Percentiles rank a stretch among this genome's conserved stretches.
Conservation (phyloP, 2,797 vertebrate genomes). For the Simalia tracyae region DNA sequence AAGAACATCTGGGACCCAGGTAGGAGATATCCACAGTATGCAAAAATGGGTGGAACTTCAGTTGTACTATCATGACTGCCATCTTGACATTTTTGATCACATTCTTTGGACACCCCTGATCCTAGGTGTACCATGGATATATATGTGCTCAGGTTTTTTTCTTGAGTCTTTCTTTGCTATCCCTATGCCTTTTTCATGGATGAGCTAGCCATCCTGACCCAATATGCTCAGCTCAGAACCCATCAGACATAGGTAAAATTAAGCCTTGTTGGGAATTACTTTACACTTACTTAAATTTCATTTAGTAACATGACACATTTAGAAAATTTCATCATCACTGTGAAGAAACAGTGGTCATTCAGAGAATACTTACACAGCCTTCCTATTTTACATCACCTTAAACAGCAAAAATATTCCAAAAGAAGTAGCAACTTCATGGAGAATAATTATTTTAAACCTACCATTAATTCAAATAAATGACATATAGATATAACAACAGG, state of each 20-base stretch:
- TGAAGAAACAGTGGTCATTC: not conserved
- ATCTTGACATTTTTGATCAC: not conserved
- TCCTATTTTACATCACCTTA: not conserved
- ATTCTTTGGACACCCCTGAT: not conserved
- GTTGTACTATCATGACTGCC: not conserved
- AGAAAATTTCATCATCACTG: not conserved
- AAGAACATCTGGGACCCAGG: not conserved
- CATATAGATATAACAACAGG: not conserved
- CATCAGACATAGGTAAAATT: not conserved
- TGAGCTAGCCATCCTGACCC: not conserved
- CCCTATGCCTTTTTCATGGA: not conserved
- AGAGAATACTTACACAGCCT: not conserved
- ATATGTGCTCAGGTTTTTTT: not conserved
- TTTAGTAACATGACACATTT: not conserved
- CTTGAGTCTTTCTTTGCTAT: not conserved
- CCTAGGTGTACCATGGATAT: not conserved
- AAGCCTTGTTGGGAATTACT: not conserved
- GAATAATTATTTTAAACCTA: not conserved
- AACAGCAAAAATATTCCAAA: not conserved
- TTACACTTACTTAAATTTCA: not conserved
- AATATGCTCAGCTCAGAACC: not conserved
- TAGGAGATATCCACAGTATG: too few species aligned
- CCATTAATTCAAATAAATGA: not conserved
- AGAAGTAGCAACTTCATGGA: not conserved
- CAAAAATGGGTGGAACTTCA: not conserved